phyloP scores from a whole-genome alignment of 2,113 vertebrate species.

The Dolichotis patagonum region DNA sequence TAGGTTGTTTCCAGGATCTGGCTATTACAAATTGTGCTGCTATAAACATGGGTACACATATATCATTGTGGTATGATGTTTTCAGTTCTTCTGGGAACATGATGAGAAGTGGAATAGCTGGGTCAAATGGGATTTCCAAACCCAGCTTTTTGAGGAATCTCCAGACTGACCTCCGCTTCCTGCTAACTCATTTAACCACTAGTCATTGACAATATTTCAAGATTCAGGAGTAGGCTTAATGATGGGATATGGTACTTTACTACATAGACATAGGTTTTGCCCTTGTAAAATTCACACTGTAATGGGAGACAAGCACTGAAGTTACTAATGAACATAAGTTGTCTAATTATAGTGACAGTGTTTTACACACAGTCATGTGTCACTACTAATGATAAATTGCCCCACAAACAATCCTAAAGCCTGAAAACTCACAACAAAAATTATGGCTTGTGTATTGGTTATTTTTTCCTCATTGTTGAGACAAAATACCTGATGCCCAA shows the following conservation, averaged over 20 bases:
- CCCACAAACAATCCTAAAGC: neutral
- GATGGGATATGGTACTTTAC: neutral
- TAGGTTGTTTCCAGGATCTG: too few relatives aligned
- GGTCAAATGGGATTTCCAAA: too few relatives aligned
- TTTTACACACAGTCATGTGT: neutral
- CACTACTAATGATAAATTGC: neutral
- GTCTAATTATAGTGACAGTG: neutral
- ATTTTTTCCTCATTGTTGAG: too few relatives aligned
- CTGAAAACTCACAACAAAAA: neutral
- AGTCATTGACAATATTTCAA: neutral
- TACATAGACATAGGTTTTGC: neutral
- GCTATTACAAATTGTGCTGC: too few relatives aligned
- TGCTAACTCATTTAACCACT: constrained; percentile 1
- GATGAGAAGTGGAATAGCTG: too few relatives aligned
- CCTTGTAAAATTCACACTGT: neutral
- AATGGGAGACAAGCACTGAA: neutral
- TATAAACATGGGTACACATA: too few relatives aligned
- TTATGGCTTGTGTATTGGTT: neutral
- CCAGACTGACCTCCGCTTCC: too few relatives aligned
- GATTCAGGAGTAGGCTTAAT: neutral
- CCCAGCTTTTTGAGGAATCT: too few relatives aligned
- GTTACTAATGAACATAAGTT: neutral
- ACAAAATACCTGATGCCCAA: too few relatives aligned
- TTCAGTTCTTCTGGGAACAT: too few relatives aligned
- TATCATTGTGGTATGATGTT: too few relatives aligned